Base-by-base conservation (phyloP, 2,888 invertebrate species). In the Acronicta leporina region DNA sequence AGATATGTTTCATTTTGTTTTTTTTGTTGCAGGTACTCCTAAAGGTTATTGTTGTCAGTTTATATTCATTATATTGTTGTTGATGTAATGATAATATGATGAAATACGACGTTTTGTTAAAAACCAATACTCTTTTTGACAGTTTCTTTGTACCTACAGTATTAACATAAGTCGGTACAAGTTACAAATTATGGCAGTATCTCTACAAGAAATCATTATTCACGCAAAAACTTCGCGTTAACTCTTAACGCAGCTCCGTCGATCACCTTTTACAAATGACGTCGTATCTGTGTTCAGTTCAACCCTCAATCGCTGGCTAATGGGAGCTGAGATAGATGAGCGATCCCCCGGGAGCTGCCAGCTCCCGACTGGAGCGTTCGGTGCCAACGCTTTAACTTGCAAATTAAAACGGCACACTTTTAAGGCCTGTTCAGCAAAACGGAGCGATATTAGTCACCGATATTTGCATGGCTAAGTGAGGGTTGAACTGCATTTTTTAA, bases 321-420 rank as follows among this genome's bases (percentile, higher is more conserved):
- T 76, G 74, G 74, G 16, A 49, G 55, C 9, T 20, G 71, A 76
- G 75, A 76, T 60, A 51, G 77, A 75, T 75, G 74, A 57, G 57
- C 25, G 43, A 11, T 56, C 68, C 62, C 61, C 15, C 11, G 73
- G 56, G 77, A 63, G 48, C 14, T 40, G 68, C 59, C 73, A 63
- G 56, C 40, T 57, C 48, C 40, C 52, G 33, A 33, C 35, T 44
- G 25, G 47, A 42, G 45, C 49, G 54, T 16, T 71, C 55, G 35
- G 33, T 54, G 60, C 68, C 63, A 53, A 58, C 60, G 44, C 40
- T 73, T 64, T 73, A 60, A 67, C 73, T 75, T 75, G 73, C 67
- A 75, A 75, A 73, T 75, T 75, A 75, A 75, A 75, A 73, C 52
- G 63, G 58, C 60, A 59, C 59, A 59, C 44, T 64, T 68, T 59